Evolutionary conservation across 2,113 vertebrate genomes (phyloP).

Genomic region (Leucosticte australis): DNA sequence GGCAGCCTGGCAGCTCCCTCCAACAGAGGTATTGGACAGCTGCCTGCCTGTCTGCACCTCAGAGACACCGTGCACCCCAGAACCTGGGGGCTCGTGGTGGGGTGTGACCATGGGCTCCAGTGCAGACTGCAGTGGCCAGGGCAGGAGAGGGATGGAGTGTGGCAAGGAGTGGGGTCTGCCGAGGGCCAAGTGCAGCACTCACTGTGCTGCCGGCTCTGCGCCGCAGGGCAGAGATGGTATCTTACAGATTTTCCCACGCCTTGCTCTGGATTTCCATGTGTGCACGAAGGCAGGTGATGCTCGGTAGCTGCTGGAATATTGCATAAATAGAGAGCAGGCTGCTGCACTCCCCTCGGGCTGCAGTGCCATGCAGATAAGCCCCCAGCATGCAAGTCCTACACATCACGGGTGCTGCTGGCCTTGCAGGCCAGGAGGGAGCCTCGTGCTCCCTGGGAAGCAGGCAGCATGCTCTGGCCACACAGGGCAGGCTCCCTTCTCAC

Average conservation of each 20-base stretch:
- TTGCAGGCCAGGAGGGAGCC: background rate
- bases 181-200: background rate
- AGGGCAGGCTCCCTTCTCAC: background rate
- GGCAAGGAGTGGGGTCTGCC: background rate
- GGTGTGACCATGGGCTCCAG: background rate
- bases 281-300: background rate
- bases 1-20: background rate
- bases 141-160: background rate
- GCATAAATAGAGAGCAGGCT: background rate
- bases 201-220: rapidly evolving
- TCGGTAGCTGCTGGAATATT: background rate
- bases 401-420: rapidly evolving
- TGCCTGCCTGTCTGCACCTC: background rate
- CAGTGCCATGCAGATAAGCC: background rate
- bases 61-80: rapidly evolving
- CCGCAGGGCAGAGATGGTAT: conserved; percentile 12
- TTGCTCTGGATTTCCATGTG: background rate
- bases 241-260: conserved; percentile 41
- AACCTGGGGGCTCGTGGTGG: rapidly evolving
- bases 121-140: rapidly evolving
- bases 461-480: background rate
- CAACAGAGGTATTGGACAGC: background rate
- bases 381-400: background rate
- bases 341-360: background rate
- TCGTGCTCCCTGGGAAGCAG: background rate